Evolutionary conservation across 2,888 invertebrate genomes (phyloP), one percentile per base, ranked within the genome.

Genomic region (Geophilus truncorum): DNA sequence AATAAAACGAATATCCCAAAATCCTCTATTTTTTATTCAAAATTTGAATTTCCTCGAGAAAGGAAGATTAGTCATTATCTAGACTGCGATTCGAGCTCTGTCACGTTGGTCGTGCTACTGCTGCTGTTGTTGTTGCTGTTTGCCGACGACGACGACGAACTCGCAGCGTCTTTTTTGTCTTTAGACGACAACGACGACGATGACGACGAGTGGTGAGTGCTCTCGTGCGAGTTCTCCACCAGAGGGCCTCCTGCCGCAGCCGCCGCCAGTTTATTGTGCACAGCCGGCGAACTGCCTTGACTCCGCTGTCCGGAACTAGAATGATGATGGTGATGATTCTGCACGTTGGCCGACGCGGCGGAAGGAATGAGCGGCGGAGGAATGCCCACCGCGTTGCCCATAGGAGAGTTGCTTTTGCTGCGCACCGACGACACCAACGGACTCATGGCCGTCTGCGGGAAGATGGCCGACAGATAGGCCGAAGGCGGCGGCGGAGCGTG

Each of bases 1-100:
- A 32, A 9, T 6, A 32, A 32, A 32, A 32, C 9, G 4, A 32
- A 32, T 32, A 40, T 40, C 40, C 40, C 40, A 40, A 40, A 40
- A 28, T 70, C 25, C 28, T 70, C 23, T 70, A 40, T 21, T 40
- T 34, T 23, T 77, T 28, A 7, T 77, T 78, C 6, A 40, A 78
- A 40, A 21, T 78, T 78, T 40, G 21, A 78, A 28, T 45, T n/a
- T 30, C 30, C 78, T 78, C 21, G 40, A 23, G 36, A 40, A 34
- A 40, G 28, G 36, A 36, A 18, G 40, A 75, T 21, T 51, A 30
- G 45, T 76, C 81, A 82, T 81, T 82, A 82, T 81, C 82, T 82
- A 76, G 82, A 82, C 77, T 82, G 82, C 15, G 82, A 82, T 51
- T 82, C 82, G 80, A 82, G 79, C 32, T 82, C 82, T 25, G 81